Percentiles rank a stretch among this genome's conserved stretches.
Conservation (phyloP, 2,797 vertebrate species). For the Ispidina picta region DNA sequence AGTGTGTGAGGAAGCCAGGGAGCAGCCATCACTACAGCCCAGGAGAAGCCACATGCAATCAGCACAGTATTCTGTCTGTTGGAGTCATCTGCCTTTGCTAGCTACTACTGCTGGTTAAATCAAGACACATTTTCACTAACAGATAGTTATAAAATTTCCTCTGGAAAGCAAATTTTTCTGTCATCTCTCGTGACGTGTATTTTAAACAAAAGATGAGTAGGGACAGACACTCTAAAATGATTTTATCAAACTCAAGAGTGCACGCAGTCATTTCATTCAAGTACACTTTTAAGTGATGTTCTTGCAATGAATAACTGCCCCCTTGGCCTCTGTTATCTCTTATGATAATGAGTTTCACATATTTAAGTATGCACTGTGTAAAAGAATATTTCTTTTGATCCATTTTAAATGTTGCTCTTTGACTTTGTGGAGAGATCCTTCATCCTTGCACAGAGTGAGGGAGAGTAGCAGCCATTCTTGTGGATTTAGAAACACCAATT, state of each 20-base stretch:
- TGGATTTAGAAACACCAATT: not conserved
- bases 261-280: not conserved
- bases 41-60: not conserved
- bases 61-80: not conserved
- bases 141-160: not conserved
- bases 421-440: not conserved
- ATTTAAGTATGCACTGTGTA: constrained; percentile 28
- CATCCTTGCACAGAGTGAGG: accelerated
- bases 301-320: not conserved
- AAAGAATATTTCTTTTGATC: constrained; percentile 33
- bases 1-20: not conserved
- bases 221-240: not conserved
- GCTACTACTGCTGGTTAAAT: not conserved
- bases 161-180: constrained; percentile 3
- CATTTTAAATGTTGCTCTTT: constrained; percentile 22
- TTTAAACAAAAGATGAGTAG: not conserved
- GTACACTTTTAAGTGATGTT: not conserved
- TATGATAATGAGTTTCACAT: not conserved
- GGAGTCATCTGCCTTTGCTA: constrained; percentile 21
- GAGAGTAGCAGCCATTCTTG: not conserved
- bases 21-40: not conserved
- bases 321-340: not conserved
- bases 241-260: not conserved
- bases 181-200: not conserved
- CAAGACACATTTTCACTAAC: not conserved